Evolutionary conservation across 2,888 invertebrate genomes (phyloP), one percentile per base, ranked within the genome.

Genomic region (Hoplodrina ambigua): DNA sequence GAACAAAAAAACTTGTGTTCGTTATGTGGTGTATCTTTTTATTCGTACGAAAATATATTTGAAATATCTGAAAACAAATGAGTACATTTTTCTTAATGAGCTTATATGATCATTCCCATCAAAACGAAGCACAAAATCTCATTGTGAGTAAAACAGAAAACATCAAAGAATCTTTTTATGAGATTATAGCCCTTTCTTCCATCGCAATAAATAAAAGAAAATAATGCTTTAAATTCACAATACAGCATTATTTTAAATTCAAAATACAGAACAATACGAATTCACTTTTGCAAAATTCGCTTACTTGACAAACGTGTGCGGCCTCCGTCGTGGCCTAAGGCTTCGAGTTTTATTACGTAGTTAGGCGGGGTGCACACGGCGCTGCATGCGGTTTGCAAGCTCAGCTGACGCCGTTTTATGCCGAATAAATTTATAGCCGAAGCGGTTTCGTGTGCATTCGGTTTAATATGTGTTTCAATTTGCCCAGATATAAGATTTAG

Each of bases 351-450:
- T 83, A 83, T 84, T 78, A 83, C 83, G 67, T 83, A 81, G 85
- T 83, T 86, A 86, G 86, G 78, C 72, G 49, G 66, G 60, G 56
- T 84, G 84, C 85, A 81, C 83, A 79, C 82, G 69, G 61, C 59
- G 69, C 74, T 75, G 81, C 80, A 83, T 84, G 86, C 75, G 83
- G 85, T 84, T 75, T 82, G 86, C 84, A 68, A 81, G 77, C 82
- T 85, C 85, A 86, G 86, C 86, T 81, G 72, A 61, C 65, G 67
- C 75, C 80, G 62, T 77, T 84, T 84, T 82, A 73, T 79, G 71
- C 74, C 59, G 69, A 77, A 80, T 82, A 78, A 78, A 82, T 83
- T 85, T 84, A 84, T 77, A 58, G 83, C 65, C 37, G 41, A 55
- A 76, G 69, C 71, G 20, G 65, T 75, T 77, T 80, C 72, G 50